These are phyloP conservation scores for Mastacembelus armatus DNA, from an alignment of 2,797 vertebrate species.

Conservation along the genomic window DNA sequence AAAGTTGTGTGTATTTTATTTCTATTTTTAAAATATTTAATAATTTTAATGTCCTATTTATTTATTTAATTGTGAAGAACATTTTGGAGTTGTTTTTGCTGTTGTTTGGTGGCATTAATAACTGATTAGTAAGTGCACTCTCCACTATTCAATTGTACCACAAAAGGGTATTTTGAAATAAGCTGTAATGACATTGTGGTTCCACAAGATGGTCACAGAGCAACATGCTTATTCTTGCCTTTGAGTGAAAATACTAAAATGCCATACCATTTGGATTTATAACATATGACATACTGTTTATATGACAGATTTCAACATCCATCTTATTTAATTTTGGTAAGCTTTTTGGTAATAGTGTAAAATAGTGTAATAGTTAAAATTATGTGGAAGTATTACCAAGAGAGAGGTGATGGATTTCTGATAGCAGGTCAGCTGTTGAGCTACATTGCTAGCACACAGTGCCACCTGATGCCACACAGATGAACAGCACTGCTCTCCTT, in stretches of 20 bases:
- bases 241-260: background rate
- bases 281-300: too few relatives aligned
- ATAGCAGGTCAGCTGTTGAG: constrained; percentile 82
- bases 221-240: background rate
- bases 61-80: too few relatives aligned
- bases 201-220: constrained; percentile 64
- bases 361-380: background rate
- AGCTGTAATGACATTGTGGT: constrained; percentile 29
- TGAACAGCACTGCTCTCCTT: constrained; percentile 82
- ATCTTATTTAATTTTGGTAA: background rate
- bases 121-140: background rate
- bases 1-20: too few relatives aligned
- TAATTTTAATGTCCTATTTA: too few relatives aligned
- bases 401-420: constrained; percentile 84
- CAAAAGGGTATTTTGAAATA: background rate
- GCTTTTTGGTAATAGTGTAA: background rate
- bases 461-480: constrained; percentile 86
- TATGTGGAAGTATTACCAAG: constrained; percentile 77
- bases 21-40: too few relatives aligned
- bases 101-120: background rate
- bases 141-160: background rate
- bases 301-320: too few relatives aligned
- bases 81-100: too few relatives aligned
- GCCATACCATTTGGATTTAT: too few relatives aligned
- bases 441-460: constrained; percentile 63